phyloP scores from a whole-genome alignment of 2,797 vertebrate genomes.

The Alectoris magna region DNA sequence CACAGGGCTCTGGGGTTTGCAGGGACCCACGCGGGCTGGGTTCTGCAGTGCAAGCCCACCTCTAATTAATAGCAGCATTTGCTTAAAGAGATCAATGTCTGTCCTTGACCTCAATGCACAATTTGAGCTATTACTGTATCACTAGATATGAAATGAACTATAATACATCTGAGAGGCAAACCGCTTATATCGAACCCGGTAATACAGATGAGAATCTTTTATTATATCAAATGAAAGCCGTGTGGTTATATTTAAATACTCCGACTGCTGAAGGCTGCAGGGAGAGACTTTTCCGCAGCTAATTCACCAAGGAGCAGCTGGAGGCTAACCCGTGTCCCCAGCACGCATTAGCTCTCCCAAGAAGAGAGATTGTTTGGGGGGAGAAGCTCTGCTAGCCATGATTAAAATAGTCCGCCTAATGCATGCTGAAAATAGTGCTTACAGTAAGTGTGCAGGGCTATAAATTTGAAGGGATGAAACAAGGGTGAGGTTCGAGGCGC shows the following conservation, averaged over 20 bases:
- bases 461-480: neutral
- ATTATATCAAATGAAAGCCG: conserved; percentile 7
- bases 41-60: conserved; percentile 51
- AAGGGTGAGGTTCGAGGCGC: neutral
- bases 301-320: neutral
- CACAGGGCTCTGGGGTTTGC: neutral
- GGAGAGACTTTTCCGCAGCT: neutral
- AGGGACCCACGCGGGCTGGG: conserved; percentile 27
- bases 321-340: neutral
- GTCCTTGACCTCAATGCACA: conserved; percentile 64
- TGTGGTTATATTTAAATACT: conserved; percentile 44
- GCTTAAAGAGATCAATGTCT: conserved; percentile 67
- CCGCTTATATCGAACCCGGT: conserved; percentile 56
- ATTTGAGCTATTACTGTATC: conserved; percentile 58
- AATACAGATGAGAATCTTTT: conserved; percentile 38
- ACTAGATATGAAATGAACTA: conserved; percentile 43
- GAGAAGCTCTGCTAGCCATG: neutral
- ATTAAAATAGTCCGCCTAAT: neutral
- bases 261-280: neutral
- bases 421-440: neutral
- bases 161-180: conserved; percentile 64
- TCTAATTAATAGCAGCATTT: conserved; percentile 77
- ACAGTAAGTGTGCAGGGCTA: neutral
- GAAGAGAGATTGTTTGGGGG: neutral
- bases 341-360: neutral